Evolutionary conservation across 2,113 vertebrate species (phyloP).

Genomic region (Neomonachus schauinslandi): DNA sequence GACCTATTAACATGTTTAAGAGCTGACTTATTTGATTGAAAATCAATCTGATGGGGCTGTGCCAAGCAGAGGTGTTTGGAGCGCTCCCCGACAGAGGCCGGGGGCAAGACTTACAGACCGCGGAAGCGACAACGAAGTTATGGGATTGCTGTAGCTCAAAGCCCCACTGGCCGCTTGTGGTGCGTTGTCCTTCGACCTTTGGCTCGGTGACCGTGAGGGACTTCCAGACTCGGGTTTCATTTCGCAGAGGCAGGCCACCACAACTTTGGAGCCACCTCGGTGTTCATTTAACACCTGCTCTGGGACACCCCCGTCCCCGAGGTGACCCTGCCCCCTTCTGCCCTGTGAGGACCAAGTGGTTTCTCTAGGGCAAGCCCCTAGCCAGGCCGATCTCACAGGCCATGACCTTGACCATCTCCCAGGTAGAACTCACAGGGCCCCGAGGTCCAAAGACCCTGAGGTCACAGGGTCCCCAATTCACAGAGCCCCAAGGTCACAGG

Average conservation of each 20-base stretch:
- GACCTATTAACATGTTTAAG: not conserved
- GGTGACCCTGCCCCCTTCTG: not conserved
- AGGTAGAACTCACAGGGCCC: not conserved
- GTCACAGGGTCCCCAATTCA: not conserved
- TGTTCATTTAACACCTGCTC: not conserved
- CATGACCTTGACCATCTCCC: accelerated
- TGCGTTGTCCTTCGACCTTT: not conserved
- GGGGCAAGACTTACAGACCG: not conserved
- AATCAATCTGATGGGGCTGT: accelerated
- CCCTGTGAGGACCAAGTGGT: not conserved
- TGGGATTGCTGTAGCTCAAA: accelerated
- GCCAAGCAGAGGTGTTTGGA: not conserved
- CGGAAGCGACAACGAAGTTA: accelerated
- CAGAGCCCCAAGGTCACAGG: not conserved
- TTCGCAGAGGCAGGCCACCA: accelerated
- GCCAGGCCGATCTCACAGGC: not conserved
- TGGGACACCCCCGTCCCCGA: not conserved
- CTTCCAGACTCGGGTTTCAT: too few species aligned
- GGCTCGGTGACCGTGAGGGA: not conserved
- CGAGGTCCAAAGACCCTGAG: not conserved
- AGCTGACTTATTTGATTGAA: not conserved
- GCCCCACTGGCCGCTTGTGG: accelerated
- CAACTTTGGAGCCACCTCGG: accelerated
- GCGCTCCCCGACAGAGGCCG: accelerated
- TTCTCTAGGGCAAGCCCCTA: not conserved